Evolutionary conservation across 1,140 invertebrate genomes (phyloP).

Genomic region (Philaenus spumarius): DNA sequence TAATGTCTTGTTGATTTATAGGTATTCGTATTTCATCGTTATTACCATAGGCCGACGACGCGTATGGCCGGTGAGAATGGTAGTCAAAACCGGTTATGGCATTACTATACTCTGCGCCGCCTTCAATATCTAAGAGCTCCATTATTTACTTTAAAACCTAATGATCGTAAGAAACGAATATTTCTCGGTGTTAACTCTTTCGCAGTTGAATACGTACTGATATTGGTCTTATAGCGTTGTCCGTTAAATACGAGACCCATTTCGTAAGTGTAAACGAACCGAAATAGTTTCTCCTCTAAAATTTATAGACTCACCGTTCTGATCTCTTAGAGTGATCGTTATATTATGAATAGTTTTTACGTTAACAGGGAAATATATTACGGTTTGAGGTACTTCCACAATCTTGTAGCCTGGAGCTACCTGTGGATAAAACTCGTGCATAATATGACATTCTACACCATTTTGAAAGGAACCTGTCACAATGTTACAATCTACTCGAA

Average conservation of each 20-base stretch:
- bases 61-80: conserved; percentile 36
- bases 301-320: conserved; percentile 19
- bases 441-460: conserved; percentile 27
- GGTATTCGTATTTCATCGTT: conserved; percentile 30
- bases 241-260: neutral
- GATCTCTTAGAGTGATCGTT: conserved; percentile 21
- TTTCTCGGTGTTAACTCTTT: conserved; percentile 24
- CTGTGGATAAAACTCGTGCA: conserved; percentile 34
- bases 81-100: conserved; percentile 34
- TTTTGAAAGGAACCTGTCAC: conserved; percentile 31
- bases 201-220: neutral
- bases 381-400: conserved; percentile 25
- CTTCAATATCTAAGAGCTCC: conserved; percentile 27
- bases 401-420: conserved; percentile 32
- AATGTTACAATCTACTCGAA: conserved; percentile 20
- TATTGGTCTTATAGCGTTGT: neutral
- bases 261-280: conserved; percentile 22
- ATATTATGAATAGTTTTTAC: conserved; percentile 14
- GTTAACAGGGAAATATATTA: conserved; percentile 25
- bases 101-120: conserved; percentile 27
- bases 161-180: conserved; percentile 21
- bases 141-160: conserved; percentile 26
- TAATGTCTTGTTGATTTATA: conserved; percentile 37
- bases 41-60: conserved; percentile 29
- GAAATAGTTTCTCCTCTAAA: conserved; percentile 26